phyloP scores from a whole-genome alignment of 2,888 invertebrate species.

The Gerris lacustris region DNA sequence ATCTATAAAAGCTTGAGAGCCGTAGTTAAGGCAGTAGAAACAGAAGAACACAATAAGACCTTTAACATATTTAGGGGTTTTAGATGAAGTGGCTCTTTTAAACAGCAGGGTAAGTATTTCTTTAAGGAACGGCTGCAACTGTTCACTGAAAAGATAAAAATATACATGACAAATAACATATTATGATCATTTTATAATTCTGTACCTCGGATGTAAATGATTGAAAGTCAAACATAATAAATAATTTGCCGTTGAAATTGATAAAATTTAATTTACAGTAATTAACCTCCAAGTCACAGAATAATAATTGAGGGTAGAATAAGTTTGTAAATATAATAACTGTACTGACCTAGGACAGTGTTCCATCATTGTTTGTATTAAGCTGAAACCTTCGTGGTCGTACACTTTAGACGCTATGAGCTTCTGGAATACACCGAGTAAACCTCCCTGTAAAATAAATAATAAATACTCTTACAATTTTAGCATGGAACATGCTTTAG shows the following conservation, averaged over 20 bases:
- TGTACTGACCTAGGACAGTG: constrained; percentile 63
- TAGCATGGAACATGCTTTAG: too few species aligned
- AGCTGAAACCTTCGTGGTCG: constrained; percentile 90
- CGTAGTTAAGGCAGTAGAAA: constrained; percentile 70
- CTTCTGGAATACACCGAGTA: constrained; percentile 92
- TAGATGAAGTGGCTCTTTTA: constrained; percentile 79
- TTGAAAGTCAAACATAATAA: too few species aligned
- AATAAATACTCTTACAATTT: too few species aligned
- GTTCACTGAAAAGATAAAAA: constrained; percentile 44
- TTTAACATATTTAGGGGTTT: constrained; percentile 89
- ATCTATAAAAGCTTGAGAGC: constrained; percentile 58
- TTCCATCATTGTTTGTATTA: constrained; percentile 74
- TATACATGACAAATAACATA: constrained; percentile 2
- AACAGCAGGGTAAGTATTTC: constrained; percentile 87
- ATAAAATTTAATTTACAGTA: too few species aligned
- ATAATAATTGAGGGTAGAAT: too few species aligned
- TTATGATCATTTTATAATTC: too few species aligned
- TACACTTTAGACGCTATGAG: constrained; percentile 87
- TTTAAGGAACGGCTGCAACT: constrained; percentile 63
- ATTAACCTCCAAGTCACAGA: too few species aligned
- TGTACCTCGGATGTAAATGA: too few species aligned
- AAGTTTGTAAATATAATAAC: too few species aligned
- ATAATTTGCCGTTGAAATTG: too few species aligned
- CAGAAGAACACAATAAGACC: constrained; percentile 83
- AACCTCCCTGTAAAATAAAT: constrained; percentile 46